These are phyloP conservation scores for Nineta flava DNA, from an alignment of 2,888 invertebrate genomes.

Conservation along the genomic window DNA sequence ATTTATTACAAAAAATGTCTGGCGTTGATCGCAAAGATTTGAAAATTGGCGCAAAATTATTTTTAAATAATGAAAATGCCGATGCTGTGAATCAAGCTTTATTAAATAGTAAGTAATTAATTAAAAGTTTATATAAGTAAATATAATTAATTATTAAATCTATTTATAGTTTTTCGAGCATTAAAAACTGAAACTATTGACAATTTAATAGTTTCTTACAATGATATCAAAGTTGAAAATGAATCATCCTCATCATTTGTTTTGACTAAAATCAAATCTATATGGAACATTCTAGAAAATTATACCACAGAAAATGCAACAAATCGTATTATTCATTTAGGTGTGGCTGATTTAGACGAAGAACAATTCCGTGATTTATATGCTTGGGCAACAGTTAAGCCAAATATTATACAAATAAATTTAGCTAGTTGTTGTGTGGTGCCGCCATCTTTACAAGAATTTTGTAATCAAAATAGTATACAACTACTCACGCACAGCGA, in stretches of 20 bases:
- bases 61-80: constrained; percentile 54
- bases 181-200: constrained; percentile 60
- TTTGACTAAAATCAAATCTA: constrained; percentile 48
- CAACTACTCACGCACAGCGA: constrained; percentile 93
- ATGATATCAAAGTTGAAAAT: constrained; percentile 28
- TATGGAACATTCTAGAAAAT: constrained; percentile 66
- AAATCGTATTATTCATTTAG: constrained; percentile 54
- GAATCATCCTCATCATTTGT: constrained; percentile 28
- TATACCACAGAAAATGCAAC: constrained; percentile 37
- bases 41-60: constrained; percentile 76
- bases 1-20: constrained; percentile 43
- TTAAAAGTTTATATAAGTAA: neutral
- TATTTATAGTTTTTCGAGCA: constrained; percentile 48
- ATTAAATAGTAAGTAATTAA: constrained; percentile 40
- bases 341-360: constrained; percentile 82
- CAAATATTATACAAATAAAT: constrained; percentile 84
- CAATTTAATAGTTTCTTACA: constrained; percentile 67
- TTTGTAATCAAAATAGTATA: constrained; percentile 80
- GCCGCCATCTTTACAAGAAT: constrained; percentile 75
- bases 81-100: constrained; percentile 53
- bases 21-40: constrained; percentile 58
- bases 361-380: constrained; percentile 59
- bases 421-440: constrained; percentile 87
- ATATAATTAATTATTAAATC: neutral
- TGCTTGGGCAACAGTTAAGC: constrained; percentile 62